Base-by-base conservation (phyloP, 2,888 invertebrate genomes). In the Habroteleia sp. region DNA sequence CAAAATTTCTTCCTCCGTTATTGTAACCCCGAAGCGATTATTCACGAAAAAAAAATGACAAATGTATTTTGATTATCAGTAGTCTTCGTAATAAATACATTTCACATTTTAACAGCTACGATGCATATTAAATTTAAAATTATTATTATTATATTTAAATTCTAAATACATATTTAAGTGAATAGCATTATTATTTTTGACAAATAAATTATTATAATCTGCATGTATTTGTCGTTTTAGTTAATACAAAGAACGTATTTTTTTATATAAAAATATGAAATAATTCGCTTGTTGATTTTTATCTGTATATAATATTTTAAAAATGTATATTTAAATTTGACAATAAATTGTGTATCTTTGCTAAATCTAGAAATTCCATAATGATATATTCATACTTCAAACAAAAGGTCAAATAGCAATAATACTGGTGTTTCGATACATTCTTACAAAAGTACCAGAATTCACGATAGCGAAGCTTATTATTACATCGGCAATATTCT, bases 331-430 rank as follows among this genome's bases (percentile, higher is more conserved):
- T 44, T 33, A 17, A 33, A 5, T 48, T 13, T 44, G 29, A 33
- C 20, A 20, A 10, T 48, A 48, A 48, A 48, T 27, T 17, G 16
- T 46, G 10, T 31, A 33, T 48, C 33, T 20, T n/a, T 4, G 8
- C 10, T 1, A 20, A 17, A 33, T 48, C 13, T n/a, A n/a, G n/a
- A n/a, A 48, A 35, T 35, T 10, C 23, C 20, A 7, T 39, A 39
- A 27, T 29, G 37, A 17, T 25, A 39, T 3, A 29, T 16, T 54
- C 56, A 56, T 44, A 60, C 17, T 46, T 60, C 13, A 39, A 35
- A 48, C 41, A 23, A 63, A 63, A 63, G 50, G 41, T 37, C 50
- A 50, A 63, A 41, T 23, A 39, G 37, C 11, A 48, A 50, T 50
- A 42, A 41, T 29, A 13, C 50, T 14, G 25, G 50, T 41, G 5